A percentile compares a stretch with the other conserved stretches of the same genome.
phyloP scores from a whole-genome alignment of 2,888 invertebrate genomes.

The Euplagia quadripunctaria region DNA sequence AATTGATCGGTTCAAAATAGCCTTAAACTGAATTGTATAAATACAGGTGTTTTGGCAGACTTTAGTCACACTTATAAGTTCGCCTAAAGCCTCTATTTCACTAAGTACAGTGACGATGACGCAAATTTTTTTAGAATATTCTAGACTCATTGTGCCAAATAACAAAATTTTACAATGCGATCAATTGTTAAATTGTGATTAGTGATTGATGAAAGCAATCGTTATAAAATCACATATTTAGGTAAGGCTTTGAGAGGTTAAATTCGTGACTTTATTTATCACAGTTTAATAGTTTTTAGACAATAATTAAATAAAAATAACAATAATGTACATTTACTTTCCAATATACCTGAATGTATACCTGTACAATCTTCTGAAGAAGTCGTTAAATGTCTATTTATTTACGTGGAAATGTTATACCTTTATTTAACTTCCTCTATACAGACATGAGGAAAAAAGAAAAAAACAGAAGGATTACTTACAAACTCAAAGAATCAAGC shows the following conservation, averaged over 20 bases:
- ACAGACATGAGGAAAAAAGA: too few relatives aligned
- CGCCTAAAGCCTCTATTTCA: background rate
- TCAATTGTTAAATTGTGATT: too few relatives aligned
- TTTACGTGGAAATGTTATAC: background rate
- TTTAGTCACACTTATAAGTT: background rate
- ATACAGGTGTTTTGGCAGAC: background rate
- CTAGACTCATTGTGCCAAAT: too few relatives aligned
- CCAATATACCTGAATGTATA: background rate
- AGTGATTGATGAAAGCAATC: too few relatives aligned
- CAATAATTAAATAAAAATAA: too few relatives aligned
- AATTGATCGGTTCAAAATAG: conserved; percentile 1
- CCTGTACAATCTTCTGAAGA: background rate
- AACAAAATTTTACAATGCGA: too few relatives aligned
- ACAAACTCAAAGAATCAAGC: background rate
- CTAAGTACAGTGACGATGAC: background rate
- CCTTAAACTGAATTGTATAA: background rate
- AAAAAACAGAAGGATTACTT: too few relatives aligned
- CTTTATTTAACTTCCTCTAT: background rate
- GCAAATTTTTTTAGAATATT: background rate
- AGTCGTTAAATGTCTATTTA: background rate
- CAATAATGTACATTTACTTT: background rate
- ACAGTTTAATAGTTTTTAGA: too few relatives aligned
- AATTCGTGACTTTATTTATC: too few relatives aligned
- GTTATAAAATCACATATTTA: too few relatives aligned
- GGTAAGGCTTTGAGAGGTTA: too few relatives aligned